Conservation (phyloP, 2,113 vertebrate species). For the Ceyx cyanopectus region DNA sequence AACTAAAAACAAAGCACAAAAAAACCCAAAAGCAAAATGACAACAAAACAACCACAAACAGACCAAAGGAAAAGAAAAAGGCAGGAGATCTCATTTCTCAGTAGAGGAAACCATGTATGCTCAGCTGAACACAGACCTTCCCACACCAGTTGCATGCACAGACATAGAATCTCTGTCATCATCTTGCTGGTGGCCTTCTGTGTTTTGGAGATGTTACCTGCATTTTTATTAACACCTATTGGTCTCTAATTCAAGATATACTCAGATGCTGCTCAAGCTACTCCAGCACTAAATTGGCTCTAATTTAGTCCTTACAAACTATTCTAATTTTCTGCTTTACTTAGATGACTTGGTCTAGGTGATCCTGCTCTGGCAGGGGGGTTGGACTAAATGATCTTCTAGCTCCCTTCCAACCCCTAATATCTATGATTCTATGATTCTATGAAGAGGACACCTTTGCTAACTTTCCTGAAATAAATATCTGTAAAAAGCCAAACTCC, state of each 20-base stretch:
- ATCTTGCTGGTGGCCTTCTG: not conserved
- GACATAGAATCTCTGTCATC: not conserved
- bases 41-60: not conserved
- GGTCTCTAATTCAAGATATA: not conserved
- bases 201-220: not conserved
- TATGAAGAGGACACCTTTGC: not conserved
- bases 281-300: not conserved
- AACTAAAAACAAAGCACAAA: not conserved
- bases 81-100: not conserved
- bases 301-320: slow-evolving; percentile 10
- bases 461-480: not conserved
- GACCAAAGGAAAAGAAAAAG: not conserved
- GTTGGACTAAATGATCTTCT: too few relatives aligned
- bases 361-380: too few relatives aligned
- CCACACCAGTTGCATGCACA: not conserved
- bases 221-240: slow-evolving; percentile 11
- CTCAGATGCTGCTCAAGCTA: not conserved
- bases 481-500: not conserved
- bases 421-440: too few relatives aligned
- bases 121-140: not conserved
- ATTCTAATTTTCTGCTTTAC: not conserved
- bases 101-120: not conserved
- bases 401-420: too few relatives aligned
- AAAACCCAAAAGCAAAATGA: not conserved
- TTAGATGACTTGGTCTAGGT: not conserved